Evolutionary conservation across 1,140 invertebrate genomes (phyloP).

Genomic region (Caerostris darwini): DNA sequence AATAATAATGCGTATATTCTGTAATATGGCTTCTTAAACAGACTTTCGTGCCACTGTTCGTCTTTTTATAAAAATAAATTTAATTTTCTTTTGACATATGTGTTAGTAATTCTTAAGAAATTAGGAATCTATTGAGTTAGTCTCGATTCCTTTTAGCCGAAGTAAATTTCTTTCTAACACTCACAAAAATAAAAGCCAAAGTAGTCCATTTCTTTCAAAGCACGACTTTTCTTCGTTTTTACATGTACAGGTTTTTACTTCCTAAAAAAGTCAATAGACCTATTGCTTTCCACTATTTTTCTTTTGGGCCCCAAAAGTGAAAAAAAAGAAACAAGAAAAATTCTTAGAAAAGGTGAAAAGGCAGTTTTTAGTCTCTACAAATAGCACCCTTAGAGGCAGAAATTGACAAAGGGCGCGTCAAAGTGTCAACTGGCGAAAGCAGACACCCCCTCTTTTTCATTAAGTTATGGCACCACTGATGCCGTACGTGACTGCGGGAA

Average conservation of each 20-base stretch:
- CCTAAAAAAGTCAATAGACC: background rate
- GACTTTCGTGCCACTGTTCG: no score
- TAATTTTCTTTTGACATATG: no score
- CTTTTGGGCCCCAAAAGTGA: background rate
- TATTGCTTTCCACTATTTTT: background rate
- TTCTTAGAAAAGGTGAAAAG: background rate
- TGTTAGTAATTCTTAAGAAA: no score
- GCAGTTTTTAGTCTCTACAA: constrained; percentile 23
- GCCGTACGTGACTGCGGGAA: constrained; percentile 30
- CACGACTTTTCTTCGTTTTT: background rate
- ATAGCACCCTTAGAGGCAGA: background rate
- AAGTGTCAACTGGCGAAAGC: constrained; percentile 43
- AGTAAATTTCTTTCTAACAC: no score
- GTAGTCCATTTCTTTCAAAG: background rate
- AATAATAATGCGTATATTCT: no score
- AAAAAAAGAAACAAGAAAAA: background rate
- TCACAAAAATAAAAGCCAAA: no score
- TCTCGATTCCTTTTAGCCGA: no score
- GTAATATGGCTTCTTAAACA: no score
- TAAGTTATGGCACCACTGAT: constrained; percentile 48
- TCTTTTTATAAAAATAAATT: no score
- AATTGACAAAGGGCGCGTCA: constrained; percentile 45
- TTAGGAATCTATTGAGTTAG: no score
- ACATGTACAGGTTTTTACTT: background rate
- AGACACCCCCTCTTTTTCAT: constrained; percentile 38